Conservation (phyloP, 92 coral and sea anemone species). For the Heliopora coerulea region DNA sequence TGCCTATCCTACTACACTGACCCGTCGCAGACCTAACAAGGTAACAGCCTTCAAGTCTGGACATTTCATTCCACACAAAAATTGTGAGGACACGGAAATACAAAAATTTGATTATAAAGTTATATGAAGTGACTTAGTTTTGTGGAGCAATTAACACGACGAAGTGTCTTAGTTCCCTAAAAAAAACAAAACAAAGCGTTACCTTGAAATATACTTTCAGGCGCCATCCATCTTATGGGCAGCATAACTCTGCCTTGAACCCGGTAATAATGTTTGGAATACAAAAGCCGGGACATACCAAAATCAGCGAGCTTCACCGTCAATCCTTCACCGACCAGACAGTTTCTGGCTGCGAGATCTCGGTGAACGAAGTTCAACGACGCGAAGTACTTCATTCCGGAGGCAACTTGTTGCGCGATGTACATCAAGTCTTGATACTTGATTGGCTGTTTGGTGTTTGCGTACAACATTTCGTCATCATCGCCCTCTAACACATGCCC, state of each 20-base stretch:
- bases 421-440: conserved; percentile 75
- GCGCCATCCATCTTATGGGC: conserved; percentile 99
- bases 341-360: conserved; percentile 93
- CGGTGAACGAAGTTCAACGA: conserved; percentile 91
- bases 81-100: too few species aligned
- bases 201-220: conserved; percentile 99
- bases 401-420: conserved; percentile 86
- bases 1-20: too few species aligned
- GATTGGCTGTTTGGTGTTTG: conserved; percentile 53
- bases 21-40: too few species aligned
- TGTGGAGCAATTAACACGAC: too few species aligned
- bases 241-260: conserved; percentile 86
- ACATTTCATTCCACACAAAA: too few species aligned
- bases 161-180: too few species aligned
- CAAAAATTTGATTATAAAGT: too few species aligned
- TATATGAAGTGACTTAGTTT: too few species aligned
- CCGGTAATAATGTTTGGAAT: conserved; percentile 94
- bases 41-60: too few species aligned
- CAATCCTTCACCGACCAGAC: conserved; percentile 88
- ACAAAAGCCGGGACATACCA: conserved; percentile 97
- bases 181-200: too few species aligned
- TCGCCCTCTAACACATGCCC: conserved; percentile 36
- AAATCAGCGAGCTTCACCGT: conserved; percentile 98
- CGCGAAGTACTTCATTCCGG: conserved; percentile 98
- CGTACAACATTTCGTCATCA: conserved; percentile 36